Evolutionary conservation across 2,888 invertebrate species (phyloP).

Genomic region (Drosophila tripunctata): DNA sequence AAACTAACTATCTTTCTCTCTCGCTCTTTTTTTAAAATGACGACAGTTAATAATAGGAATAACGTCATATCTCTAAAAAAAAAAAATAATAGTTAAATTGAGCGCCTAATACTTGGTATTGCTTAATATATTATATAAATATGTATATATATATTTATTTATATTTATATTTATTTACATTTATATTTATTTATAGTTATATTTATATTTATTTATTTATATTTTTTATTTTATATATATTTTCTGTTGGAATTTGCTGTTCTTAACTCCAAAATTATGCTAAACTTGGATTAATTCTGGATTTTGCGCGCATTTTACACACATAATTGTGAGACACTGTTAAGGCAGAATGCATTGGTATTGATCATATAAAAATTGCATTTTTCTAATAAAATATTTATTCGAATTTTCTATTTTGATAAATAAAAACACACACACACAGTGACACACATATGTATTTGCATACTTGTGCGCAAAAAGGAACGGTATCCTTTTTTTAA

Average conservation of each 20-base stretch:
- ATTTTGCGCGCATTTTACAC: slow-evolving; percentile 7
- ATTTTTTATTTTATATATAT: no score
- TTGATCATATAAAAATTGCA: background rate
- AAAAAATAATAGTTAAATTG: no score
- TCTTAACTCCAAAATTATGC: background rate
- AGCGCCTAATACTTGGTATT: background rate
- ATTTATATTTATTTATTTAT: no score
- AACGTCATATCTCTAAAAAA: background rate
- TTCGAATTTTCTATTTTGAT: background rate
- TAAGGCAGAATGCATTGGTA: background rate
- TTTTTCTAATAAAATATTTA: background rate
- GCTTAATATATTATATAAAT: no score
- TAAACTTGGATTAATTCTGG: background rate
- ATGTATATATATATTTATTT: no score
- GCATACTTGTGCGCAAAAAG: background rate
- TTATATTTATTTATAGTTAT: no score
- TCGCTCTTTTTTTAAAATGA: no score
- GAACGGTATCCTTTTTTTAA: slow-evolving; percentile 1
- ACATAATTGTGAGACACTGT: background rate
- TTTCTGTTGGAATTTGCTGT: background rate
- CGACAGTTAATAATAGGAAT: slow-evolving; percentile 1
- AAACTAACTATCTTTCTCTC: no score
- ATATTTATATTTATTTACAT: no score
- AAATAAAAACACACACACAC: background rate
- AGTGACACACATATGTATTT: background rate